Evolutionary conservation across 1,140 invertebrate genomes (phyloP), one percentile per base, ranked within the genome.

Genomic region (Cotesia chilonis): DNA sequence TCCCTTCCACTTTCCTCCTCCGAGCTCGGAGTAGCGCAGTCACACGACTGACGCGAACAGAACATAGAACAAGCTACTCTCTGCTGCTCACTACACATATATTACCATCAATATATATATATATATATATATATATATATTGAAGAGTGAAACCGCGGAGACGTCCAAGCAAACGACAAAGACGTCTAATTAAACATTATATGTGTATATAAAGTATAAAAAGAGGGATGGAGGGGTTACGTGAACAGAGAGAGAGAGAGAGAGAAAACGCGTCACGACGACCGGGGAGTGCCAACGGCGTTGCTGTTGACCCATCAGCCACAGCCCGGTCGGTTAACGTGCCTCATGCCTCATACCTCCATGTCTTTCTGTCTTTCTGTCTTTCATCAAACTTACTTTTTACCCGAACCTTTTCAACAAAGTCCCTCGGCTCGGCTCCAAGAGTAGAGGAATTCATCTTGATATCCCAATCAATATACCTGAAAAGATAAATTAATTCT

Each of bases 271-370:
- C 55, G 69, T 17, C 72, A 70, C 57, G 35, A 38, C 55, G 54
- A 69, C 72, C 78, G 79, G 84, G 83, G 84, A 85, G 84, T 83
- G 83, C 82, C 83, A 85, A 86, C 84, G 79, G 84, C 81, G 81
- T 85, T 85, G 79, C 82, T 85, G 84, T 86, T 86, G 84, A 86
- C 84, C 84, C 82, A 68, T 68, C 66, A 84, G 82, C 83, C 80
- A 78, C 79, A 81, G 80, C 73, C 76, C 76, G 59, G 63, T 52
- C 66, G 61, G 51, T 55, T 66, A 41, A 51, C 69, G 7, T 71
- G 63, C 63, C 51, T 54, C 59, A 71, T 47, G 57, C 41, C 5
- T 61, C 59, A 35, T 17, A 17, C 59, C 37, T 64, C 12, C 61
- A 41, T n/a, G 5, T 64, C 35, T 37, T 64, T 9, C 12, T 57